Percentiles rank a stretch among this genome's conserved stretches.
Conservation (phyloP, 1,140 invertebrate species). For the Tetranychus cinnabarinus region DNA sequence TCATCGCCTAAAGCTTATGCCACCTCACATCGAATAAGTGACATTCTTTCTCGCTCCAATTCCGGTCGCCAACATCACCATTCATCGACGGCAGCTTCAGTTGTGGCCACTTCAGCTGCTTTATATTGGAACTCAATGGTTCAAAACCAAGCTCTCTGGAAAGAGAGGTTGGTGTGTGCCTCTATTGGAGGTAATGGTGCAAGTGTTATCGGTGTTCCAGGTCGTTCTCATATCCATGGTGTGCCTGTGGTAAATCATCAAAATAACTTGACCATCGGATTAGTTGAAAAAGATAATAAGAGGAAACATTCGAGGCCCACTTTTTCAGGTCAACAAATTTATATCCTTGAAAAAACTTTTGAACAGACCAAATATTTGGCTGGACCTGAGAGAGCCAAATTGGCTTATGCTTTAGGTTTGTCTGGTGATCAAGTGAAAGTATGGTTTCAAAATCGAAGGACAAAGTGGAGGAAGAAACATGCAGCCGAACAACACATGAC, state of each 20-base stretch:
- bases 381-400: slow-evolving; percentile 80
- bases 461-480: slow-evolving; percentile 98
- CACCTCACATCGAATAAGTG: not conserved
- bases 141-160: slow-evolving; percentile 27
- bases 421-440: slow-evolving; percentile 99
- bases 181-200: not conserved
- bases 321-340: slow-evolving; percentile 97
- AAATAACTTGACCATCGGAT: too few relatives aligned
- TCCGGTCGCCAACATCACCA: not conserved
- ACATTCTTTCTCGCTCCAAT: not conserved
- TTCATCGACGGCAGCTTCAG: not conserved
- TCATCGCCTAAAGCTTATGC: not conserved
- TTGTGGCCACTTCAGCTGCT: not conserved
- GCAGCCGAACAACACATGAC: slow-evolving; percentile 76
- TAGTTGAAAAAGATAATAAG: slow-evolving; percentile 12
- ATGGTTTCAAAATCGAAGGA: slow-evolving; percentile 97
- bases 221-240: not conserved
- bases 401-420: slow-evolving; percentile 96
- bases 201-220: not conserved
- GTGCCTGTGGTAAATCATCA: too few relatives aligned
- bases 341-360: slow-evolving; percentile 96
- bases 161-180: slow-evolving; percentile 11
- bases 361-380: slow-evolving; percentile 99
- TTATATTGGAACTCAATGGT: slow-evolving; percentile 82
- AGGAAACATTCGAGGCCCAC: slow-evolving; percentile 77